Percentiles rank a stretch among this genome's conserved stretches.
Conservation (phyloP, 2,888 invertebrate genomes). For the Andrena minutula region DNA sequence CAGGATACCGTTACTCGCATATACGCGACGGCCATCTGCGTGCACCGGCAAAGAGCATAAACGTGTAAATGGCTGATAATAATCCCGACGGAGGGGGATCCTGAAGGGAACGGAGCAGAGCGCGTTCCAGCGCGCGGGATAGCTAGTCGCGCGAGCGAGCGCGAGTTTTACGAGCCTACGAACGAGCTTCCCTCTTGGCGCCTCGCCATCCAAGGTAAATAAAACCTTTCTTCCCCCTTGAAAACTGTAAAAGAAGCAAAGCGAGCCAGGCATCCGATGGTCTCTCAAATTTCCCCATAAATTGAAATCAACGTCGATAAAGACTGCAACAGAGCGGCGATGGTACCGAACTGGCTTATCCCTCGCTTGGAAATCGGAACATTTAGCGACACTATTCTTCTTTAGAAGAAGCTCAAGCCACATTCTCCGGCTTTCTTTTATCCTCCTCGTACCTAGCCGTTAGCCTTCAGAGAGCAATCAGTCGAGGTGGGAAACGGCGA, state of each 20-base stretch:
- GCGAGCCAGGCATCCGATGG: not conserved
- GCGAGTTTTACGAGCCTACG: slow-evolving; percentile 38
- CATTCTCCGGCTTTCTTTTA: no score
- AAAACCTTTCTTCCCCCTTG: slow-evolving; percentile 1
- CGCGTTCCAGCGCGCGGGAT: slow-evolving; percentile 35
- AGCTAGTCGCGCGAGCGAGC: slow-evolving; percentile 31
- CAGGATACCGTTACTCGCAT: slow-evolving; percentile 56
- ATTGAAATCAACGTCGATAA: no score
- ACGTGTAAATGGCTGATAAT: slow-evolving; percentile 67
- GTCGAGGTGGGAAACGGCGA: not conserved
- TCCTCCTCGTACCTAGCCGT: no score
- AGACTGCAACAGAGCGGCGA: no score
- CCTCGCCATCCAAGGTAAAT: not conserved
- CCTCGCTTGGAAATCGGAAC: no score
- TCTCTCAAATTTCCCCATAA: no score
- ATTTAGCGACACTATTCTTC: no score
- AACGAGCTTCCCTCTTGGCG: slow-evolving; percentile 17
- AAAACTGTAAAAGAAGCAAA: not conserved
- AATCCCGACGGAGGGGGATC: slow-evolving; percentile 42
- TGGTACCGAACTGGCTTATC: no score
- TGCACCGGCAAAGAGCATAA: slow-evolving; percentile 62
- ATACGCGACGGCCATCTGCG: slow-evolving; percentile 47
- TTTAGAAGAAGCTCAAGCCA: no score
- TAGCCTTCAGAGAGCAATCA: not conserved
- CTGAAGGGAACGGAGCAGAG: slow-evolving; percentile 19